Conservation (phyloP, 2,888 invertebrate species). For the Bombylius major region DNA sequence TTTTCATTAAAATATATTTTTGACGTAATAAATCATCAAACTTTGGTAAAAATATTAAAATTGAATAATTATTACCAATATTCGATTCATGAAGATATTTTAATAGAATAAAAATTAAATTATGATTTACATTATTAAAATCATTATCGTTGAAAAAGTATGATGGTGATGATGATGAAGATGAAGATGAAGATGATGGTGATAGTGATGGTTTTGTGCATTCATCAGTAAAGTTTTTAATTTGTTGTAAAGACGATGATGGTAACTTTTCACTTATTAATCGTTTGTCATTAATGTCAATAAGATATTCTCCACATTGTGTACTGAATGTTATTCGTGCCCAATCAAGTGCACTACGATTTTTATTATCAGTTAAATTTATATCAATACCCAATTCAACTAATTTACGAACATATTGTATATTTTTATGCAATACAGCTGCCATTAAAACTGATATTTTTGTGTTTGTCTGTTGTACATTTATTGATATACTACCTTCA, state of each 20-base stretch:
- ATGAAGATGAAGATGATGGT: too few species aligned
- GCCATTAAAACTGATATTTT: constrained; percentile 64
- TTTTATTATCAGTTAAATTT: constrained; percentile 14
- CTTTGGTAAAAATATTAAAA: constrained; percentile 79
- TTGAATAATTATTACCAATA: constrained; percentile 49
- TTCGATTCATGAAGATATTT: constrained; percentile 40
- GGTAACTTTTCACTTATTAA: neutral
- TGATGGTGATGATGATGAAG: too few species aligned
- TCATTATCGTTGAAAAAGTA: too few species aligned
- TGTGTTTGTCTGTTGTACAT: constrained; percentile 52
- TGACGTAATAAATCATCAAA: constrained; percentile 78
- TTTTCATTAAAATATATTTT: constrained; percentile 45
- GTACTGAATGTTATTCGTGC: neutral
- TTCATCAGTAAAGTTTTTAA: too few species aligned
- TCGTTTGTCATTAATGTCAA: too few species aligned
- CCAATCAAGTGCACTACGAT: constrained; percentile 3
- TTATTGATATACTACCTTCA: constrained; percentile 64
- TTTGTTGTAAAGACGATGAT: too few species aligned
- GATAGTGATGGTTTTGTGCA: too few species aligned
- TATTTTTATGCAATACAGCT: constrained; percentile 57
- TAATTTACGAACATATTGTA: constrained; percentile 52
- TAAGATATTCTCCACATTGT: too few species aligned
- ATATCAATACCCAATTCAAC: constrained; percentile 49
- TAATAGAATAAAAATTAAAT: constrained; percentile 48
- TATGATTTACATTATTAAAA: constrained; percentile 47